Conservation (phyloP, 2,888 invertebrate genomes). For the Idaea dimidiata region DNA sequence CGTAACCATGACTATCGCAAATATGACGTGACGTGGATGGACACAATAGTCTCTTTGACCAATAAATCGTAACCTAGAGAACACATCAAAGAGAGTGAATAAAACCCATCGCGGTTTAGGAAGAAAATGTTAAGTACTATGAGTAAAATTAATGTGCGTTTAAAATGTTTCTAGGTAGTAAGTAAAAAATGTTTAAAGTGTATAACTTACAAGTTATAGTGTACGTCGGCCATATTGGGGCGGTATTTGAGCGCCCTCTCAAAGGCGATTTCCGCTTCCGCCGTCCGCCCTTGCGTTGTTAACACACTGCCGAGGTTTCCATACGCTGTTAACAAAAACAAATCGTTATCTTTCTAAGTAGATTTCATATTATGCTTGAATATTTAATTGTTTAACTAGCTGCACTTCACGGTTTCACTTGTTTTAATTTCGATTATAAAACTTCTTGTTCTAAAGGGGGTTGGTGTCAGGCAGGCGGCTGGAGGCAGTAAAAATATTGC, state of each 20-base stretch:
- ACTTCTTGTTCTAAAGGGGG: too few species aligned
- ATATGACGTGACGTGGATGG: too few species aligned
- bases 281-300: conserved; percentile 91
- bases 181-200: conserved; percentile 9
- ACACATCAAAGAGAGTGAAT: neutral
- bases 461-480: too few species aligned
- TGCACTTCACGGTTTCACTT: too few species aligned
- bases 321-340: conserved; percentile 86
- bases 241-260: conserved; percentile 93
- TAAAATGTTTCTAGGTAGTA: neutral
- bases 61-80: too few species aligned
- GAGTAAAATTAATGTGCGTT: neutral
- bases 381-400: neutral
- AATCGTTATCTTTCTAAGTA: conserved; percentile 1
- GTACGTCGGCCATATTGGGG: conserved; percentile 99
- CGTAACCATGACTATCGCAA: too few species aligned
- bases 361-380: neutral
- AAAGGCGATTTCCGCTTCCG: conserved; percentile 95
- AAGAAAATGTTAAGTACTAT: neutral
- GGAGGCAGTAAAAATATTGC: too few species aligned
- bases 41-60: too few species aligned
- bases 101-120: too few species aligned
- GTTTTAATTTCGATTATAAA: too few species aligned
- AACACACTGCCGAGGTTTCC: conserved; percentile 98
- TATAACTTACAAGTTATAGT: conserved; percentile 97